A percentile compares a stretch with the other conserved stretches of the same genome.
Evolutionary conservation across 2,888 invertebrate species (phyloP).

Genomic region (Conomelus anceps): DNA sequence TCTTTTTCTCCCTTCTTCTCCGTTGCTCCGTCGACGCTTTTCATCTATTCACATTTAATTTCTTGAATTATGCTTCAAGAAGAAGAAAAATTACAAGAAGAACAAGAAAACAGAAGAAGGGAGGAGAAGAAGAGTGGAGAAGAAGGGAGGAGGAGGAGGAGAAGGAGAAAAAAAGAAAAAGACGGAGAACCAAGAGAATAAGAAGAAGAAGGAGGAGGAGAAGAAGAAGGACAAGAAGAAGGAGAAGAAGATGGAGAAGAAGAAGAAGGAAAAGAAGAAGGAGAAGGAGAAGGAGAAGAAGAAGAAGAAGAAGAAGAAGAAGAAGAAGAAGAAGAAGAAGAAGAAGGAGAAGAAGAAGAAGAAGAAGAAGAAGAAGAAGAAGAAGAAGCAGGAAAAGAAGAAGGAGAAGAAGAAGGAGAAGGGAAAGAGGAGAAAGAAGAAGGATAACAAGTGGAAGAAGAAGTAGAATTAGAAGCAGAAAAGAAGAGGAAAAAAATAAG

Average conservation of each 20-base stretch:
- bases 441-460: not conserved
- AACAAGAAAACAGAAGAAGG: not conserved
- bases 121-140: not conserved
- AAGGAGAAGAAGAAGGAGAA: not conserved
- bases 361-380: not conserved
- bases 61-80: not conserved
- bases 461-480: not conserved
- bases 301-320: not conserved
- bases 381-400: not conserved
- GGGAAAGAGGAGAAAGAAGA: not conserved
- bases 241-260: not conserved
- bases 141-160: not conserved
- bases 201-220: not conserved
- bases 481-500: not conserved
- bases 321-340: not conserved
- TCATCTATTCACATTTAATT: not conserved
- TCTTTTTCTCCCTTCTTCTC: too few species aligned
- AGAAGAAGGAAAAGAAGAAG: not conserved
- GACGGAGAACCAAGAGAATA: not conserved
- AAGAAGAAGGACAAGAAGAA: not conserved
- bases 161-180: not conserved
- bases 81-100: not conserved
- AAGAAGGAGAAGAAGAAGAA: not conserved
- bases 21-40: not conserved
- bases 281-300: not conserved